Conservation (phyloP, 1,140 invertebrate genomes). For the Palaemon carinicauda region DNA sequence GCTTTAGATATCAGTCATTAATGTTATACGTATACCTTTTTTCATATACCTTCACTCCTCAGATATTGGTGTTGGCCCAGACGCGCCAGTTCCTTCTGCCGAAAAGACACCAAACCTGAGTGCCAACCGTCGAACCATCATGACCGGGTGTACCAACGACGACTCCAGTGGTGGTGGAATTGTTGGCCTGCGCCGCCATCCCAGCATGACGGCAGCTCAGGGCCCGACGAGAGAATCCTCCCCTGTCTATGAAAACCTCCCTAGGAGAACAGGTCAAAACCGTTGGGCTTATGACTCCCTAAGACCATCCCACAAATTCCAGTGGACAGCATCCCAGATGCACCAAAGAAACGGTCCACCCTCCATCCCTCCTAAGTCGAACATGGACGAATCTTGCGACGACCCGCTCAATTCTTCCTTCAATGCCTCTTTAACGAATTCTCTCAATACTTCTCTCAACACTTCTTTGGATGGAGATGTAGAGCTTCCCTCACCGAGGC, state of each 20-base stretch:
- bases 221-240: slow-evolving; percentile 38
- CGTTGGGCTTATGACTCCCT: slow-evolving; percentile 59
- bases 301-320: slow-evolving; percentile 57
- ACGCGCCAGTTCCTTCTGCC: slow-evolving; percentile 22
- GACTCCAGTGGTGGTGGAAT: neutral
- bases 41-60: neutral
- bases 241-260: slow-evolving; percentile 59
- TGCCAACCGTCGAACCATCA: slow-evolving; percentile 27
- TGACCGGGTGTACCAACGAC: slow-evolving; percentile 1
- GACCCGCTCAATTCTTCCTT: slow-evolving; percentile 31
- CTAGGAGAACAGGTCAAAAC: slow-evolving; percentile 23
- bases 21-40: neutral
- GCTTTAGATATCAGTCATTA: neutral
- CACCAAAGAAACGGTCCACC: neutral
- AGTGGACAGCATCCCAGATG: slow-evolving; percentile 22
- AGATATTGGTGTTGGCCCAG: slow-evolving; percentile 45
- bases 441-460: slow-evolving; percentile 50
- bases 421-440: neutral
- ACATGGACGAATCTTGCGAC: slow-evolving; percentile 35
- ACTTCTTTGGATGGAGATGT: slow-evolving; percentile 54
- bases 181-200: slow-evolving; percentile 37
- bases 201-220: slow-evolving; percentile 47
- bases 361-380: neutral
- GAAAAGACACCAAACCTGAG: slow-evolving; percentile 58
- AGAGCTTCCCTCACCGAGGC: neutral